phyloP scores from a whole-genome alignment of 2,797 vertebrate genomes.

The Tachyglossus aculeatus region DNA sequence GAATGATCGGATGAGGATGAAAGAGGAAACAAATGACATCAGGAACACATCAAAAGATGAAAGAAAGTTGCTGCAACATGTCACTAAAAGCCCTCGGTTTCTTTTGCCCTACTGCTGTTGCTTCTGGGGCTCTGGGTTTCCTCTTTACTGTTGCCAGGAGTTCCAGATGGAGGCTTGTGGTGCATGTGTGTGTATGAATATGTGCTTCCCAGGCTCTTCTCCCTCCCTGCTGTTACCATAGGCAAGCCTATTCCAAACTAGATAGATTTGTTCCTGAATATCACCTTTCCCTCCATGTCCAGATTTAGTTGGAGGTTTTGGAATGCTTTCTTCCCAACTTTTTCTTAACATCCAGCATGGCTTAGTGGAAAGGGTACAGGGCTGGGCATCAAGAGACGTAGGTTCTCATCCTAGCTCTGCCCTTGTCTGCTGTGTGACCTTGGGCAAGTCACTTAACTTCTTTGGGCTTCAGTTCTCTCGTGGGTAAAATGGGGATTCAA shows the following conservation, averaged over 20 bases:
- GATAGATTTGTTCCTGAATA: not conserved
- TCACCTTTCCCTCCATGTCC: not conserved
- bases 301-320: too few species aligned
- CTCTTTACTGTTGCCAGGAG: not conserved
- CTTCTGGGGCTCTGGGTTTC: not conserved
- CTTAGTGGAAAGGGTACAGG: too few species aligned
- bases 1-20: slow-evolving; percentile 10
- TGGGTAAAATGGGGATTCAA: too few species aligned
- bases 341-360: too few species aligned
- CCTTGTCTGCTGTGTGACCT: too few species aligned
- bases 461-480: too few species aligned
- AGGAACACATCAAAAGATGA: not conserved
- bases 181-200: not conserved
- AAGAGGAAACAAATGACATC: not conserved
- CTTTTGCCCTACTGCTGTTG: not conserved
- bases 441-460: too few species aligned
- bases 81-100: not conserved
- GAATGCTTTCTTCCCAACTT: too few species aligned
- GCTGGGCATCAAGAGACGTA: too few species aligned
- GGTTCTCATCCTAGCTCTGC: too few species aligned
- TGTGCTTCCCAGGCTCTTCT: not conserved
- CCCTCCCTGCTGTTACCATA: not conserved
- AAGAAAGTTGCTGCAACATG: not conserved
- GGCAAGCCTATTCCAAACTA: not conserved
- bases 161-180: not conserved